These are phyloP conservation scores for Clupea harengus DNA, from an alignment of 2,113 vertebrate species.

Conservation along the genomic window DNA sequence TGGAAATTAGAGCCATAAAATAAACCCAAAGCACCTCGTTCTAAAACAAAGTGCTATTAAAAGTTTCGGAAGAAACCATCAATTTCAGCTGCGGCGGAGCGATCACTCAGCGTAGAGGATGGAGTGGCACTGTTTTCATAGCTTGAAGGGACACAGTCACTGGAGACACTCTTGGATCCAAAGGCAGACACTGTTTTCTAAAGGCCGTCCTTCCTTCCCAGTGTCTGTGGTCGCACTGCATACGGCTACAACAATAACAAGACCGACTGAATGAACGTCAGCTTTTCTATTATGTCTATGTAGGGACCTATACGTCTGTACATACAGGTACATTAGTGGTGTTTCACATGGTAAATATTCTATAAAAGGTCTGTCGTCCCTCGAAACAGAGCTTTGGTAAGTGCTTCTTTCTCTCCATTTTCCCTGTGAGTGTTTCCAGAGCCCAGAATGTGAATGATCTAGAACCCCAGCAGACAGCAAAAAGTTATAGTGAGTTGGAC, in stretches of 20 bases:
- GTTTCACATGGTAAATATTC: neutral
- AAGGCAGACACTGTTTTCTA: neutral
- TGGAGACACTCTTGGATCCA: neutral
- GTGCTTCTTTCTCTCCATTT: neutral
- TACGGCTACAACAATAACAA: neutral
- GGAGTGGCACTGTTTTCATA: neutral
- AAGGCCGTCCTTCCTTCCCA: neutral
- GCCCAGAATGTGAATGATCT: neutral
- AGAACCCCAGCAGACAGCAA: neutral
- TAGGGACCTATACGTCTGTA: neutral
- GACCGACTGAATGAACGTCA: neutral
- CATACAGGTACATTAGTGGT: neutral
- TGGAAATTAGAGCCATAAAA: slow-evolving; percentile 8
- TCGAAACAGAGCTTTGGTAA: neutral
- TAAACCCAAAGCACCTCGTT: slow-evolving; percentile 1
- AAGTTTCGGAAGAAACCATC: slow-evolving; percentile 10
- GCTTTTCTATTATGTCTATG: neutral
- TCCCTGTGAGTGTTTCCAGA: neutral
- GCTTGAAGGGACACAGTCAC: neutral
- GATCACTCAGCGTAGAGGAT: neutral
- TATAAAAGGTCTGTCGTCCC: neutral
- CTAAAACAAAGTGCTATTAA: slow-evolving; percentile 16
- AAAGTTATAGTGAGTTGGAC: neutral
- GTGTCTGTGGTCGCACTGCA: neutral
- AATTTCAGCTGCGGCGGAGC: neutral